Percentiles rank a stretch among this genome's conserved stretches.
Evolutionary conservation across 1,140 invertebrate species (phyloP).

Genomic region (Drosophila sproati): DNA sequence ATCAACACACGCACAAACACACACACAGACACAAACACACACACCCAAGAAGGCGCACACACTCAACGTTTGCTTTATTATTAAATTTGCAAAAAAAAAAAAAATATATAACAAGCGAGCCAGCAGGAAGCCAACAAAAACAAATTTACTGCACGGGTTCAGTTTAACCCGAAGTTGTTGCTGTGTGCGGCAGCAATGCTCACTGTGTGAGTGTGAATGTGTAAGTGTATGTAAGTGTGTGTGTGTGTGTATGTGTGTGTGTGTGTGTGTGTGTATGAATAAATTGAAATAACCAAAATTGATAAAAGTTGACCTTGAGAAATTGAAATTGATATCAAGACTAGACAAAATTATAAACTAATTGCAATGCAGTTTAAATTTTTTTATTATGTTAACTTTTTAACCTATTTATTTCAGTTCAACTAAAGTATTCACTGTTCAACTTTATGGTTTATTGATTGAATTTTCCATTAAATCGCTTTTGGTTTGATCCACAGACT

Average conservation of each 20-base stretch:
- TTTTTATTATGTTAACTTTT: too few relatives aligned
- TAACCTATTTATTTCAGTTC: too few relatives aligned
- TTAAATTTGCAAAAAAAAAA: conserved; percentile 34
- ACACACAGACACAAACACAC: conserved; percentile 8
- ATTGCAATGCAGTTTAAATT: too few relatives aligned
- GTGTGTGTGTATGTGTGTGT: neutral
- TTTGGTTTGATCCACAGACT: too few relatives aligned
- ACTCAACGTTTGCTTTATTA: conserved; percentile 31
- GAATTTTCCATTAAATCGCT: too few relatives aligned
- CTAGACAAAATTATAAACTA: too few relatives aligned
- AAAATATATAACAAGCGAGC: conserved; percentile 6
- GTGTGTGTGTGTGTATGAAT: neutral
- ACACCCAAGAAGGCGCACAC: neutral
- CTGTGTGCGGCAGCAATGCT: neutral
- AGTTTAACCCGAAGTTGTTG: conserved; percentile 7
- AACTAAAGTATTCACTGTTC: too few relatives aligned
- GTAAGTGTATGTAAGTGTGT: neutral
- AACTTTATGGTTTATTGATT: too few relatives aligned
- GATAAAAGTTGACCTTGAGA: too few relatives aligned
- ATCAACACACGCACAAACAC: conserved; percentile 6
- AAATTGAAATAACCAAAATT: too few relatives aligned
- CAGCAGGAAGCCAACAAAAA: conserved; percentile 35
- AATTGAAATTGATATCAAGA: too few relatives aligned
- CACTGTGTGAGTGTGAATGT: neutral
- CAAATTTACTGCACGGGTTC: conserved; percentile 23